A percentile compares a stretch with the other conserved stretches of the same genome.
These are phyloP conservation scores for Mustelus asterias DNA, from an alignment of 2,113 vertebrate genomes.

Conservation along the genomic window DNA sequence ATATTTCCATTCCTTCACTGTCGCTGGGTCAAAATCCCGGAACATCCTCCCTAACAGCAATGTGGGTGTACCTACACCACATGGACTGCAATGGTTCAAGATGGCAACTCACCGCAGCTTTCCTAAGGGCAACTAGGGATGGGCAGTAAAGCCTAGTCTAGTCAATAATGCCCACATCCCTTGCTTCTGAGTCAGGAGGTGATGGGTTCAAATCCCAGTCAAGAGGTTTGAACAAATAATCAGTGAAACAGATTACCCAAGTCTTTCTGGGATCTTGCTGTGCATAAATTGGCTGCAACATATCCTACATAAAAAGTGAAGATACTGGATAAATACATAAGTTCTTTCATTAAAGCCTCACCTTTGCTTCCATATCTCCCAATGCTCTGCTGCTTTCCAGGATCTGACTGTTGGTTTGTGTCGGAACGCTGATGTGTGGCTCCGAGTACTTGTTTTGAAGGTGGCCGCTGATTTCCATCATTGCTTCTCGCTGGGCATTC, in stretches of 20 bases:
- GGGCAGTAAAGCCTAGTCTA: not conserved
- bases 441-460: slow-evolving; percentile 73
- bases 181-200: not conserved
- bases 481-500: slow-evolving; percentile 61
- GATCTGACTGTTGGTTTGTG: slow-evolving; percentile 61
- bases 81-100: no score
- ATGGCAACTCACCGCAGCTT: not conserved
- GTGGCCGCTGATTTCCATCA: slow-evolving; percentile 66
- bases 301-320: not conserved
- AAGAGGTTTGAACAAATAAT: not conserved
- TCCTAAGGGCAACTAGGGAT: not conserved
- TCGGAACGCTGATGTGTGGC: slow-evolving; percentile 60
- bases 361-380: slow-evolving; percentile 73
- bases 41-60: no score
- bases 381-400: slow-evolving; percentile 67
- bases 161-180: not conserved
- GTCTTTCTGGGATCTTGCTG: not conserved
- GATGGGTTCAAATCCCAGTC: not conserved
- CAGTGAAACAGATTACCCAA: not conserved
- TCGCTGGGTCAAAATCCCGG: no score
- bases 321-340: not conserved
- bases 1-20: no score
- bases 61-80: no score
- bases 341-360: slow-evolving; percentile 46
- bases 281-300: not conserved